Conservation (phyloP, 2,113 vertebrate species). For the Lycaon pictus region DNA sequence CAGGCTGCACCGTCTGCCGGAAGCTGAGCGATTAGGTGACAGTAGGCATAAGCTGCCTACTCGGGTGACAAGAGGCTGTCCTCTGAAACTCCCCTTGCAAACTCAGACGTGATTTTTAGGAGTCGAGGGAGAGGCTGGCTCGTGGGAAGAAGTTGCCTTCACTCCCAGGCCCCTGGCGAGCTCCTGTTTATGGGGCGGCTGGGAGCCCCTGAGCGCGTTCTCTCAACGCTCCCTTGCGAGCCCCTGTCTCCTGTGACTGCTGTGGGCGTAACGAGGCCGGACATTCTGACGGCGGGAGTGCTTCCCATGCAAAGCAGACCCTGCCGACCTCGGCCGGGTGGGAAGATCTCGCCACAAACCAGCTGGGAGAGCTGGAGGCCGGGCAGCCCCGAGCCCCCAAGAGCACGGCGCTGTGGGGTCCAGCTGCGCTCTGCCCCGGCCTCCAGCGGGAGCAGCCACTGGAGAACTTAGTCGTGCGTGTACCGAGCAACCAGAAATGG, state of each 20-base stretch:
- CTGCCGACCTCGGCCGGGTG: background rate
- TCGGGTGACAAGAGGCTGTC: background rate
- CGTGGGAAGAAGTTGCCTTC: background rate
- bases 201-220: conserved; percentile 32
- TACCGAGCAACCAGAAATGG: background rate
- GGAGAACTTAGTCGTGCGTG: background rate
- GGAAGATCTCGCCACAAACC: background rate
- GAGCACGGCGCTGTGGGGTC: accelerated
- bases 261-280: background rate
- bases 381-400: accelerated
- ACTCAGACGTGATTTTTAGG: conserved; percentile 33
- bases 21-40: too few species aligned
- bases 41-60: background rate
- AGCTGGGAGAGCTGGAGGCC: background rate
- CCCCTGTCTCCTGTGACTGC: background rate
- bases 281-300: too few species aligned
- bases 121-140: background rate
- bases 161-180: conserved; percentile 35
- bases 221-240: background rate
- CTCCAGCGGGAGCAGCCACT: background rate
- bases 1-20: too few species aligned
- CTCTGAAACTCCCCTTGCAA: conserved; percentile 40
- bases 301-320: background rate
- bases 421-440: background rate
- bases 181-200: conserved; percentile 1